A percentile compares a stretch with the other conserved stretches of the same genome.
Evolutionary conservation across 1,140 invertebrate species (phyloP).

Genomic region (Calycopis cecrops): DNA sequence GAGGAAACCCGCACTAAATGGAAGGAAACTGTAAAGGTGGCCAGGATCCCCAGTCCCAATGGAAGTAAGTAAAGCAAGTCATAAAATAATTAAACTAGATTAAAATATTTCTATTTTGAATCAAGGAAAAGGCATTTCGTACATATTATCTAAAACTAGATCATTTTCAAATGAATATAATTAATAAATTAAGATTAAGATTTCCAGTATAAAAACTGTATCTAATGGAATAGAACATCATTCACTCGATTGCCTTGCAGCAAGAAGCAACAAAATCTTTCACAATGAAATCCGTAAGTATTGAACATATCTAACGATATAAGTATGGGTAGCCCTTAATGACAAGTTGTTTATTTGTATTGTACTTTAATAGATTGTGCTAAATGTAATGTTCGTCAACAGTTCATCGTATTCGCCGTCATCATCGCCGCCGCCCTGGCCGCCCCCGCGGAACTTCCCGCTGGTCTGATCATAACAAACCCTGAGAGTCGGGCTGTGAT

Average conservation of each 20-base stretch:
- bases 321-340: too few relatives aligned
- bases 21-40: too few relatives aligned
- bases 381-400: conserved; percentile 14
- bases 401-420: conserved; percentile 65
- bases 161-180: too few relatives aligned
- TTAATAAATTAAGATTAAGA: conserved; percentile 1
- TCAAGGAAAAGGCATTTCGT: too few relatives aligned
- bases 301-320: not conserved
- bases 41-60: too few relatives aligned
- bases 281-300: conserved; percentile 71
- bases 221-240: conserved; percentile 42
- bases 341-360: too few relatives aligned
- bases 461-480: conserved; percentile 15
- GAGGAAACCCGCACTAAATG: too few relatives aligned
- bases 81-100: too few relatives aligned
- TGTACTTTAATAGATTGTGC: not conserved
- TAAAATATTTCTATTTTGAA: too few relatives aligned
- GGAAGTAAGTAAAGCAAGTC: too few relatives aligned
- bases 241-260: conserved; percentile 49
- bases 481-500: conserved; percentile 47
- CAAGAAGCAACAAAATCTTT: conserved; percentile 36
- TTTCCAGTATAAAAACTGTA: conserved; percentile 44
- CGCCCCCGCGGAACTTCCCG: conserved; percentile 37
- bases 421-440: conserved; percentile 69
- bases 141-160: too few relatives aligned